A percentile compares a stretch with the other conserved stretches of the same genome.
Conservation (phyloP, 2,888 invertebrate genomes). For the Cephus runcator region DNA sequence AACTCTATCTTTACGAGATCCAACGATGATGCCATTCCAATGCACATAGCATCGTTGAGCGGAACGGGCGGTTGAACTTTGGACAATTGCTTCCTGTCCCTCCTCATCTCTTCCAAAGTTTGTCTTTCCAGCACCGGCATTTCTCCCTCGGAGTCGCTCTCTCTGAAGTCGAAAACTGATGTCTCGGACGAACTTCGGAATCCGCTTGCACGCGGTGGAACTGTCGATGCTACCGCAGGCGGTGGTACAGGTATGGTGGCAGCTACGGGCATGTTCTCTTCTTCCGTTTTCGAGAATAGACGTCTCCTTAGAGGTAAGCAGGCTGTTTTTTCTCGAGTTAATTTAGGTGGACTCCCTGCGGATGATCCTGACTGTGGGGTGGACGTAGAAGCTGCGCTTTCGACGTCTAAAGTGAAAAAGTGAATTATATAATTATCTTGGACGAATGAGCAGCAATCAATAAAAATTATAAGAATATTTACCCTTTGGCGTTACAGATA, state of each 20-base stretch:
- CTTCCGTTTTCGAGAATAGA: conserved; percentile 73
- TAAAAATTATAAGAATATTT: conserved; percentile 13
- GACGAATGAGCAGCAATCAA: neutral
- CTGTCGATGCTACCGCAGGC: conserved; percentile 42
- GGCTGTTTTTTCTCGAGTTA: conserved; percentile 64
- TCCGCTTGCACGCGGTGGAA: conserved; percentile 66
- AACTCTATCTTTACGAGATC: conserved; percentile 60
- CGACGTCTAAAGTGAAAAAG: conserved; percentile 24
- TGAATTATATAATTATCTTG: neutral
- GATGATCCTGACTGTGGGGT: conserved; percentile 55
- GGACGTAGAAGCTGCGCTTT: conserved; percentile 52
- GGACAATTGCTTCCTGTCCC: conserved; percentile 70
- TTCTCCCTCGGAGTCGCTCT: conserved; percentile 73
- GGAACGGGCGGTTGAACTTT: conserved; percentile 71
- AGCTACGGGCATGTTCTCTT: conserved; percentile 52
- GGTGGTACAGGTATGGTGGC: conserved; percentile 39
- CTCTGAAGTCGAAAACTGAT: conserved; percentile 74
- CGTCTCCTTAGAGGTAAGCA: conserved; percentile 64
- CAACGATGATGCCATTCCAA: conserved; percentile 52
- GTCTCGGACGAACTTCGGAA: conserved; percentile 72
- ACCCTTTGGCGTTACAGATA: conserved; percentile 53
- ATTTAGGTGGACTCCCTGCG: conserved; percentile 66
- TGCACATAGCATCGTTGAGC: conserved; percentile 57
- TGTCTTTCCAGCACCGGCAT: conserved; percentile 73
- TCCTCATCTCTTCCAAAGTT: conserved; percentile 74